Conservation (phyloP, 2,888 invertebrate species). For the Eupithecia tripunctaria region DNA sequence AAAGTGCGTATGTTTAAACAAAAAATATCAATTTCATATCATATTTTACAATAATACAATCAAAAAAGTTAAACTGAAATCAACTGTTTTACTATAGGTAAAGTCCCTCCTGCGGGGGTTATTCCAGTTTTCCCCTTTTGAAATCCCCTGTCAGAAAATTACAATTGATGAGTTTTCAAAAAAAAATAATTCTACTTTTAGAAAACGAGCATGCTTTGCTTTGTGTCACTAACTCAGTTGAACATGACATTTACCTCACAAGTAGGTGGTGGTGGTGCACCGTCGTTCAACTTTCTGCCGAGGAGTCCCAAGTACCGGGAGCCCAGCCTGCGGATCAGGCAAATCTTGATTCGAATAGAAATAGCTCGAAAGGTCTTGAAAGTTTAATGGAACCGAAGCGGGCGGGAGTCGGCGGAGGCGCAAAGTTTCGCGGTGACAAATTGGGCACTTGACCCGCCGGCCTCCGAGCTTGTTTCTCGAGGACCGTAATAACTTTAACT, state of each 20-base stretch:
- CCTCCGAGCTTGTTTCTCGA: constrained; percentile 80
- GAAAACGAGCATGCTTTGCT: not conserved
- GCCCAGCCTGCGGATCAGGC: constrained; percentile 69
- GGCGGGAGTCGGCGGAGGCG: constrained; percentile 66
- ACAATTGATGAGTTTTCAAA: too few species aligned
- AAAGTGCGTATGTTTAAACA: not conserved
- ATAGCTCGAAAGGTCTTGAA: constrained; percentile 83
- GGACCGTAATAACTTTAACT: constrained; percentile 84
- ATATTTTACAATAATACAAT: not conserved
- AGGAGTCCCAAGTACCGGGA: not conserved
- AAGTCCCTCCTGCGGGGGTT: too few species aligned
- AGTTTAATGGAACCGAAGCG: constrained; percentile 85
- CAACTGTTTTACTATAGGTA: too few species aligned
- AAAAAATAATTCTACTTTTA: too few species aligned
- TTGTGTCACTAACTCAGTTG: not conserved
- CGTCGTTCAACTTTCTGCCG: not conserved
- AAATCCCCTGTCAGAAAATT: too few species aligned
- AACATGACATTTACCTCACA: not conserved
- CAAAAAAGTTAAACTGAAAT: not conserved
- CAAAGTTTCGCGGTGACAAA: constrained; percentile 84
- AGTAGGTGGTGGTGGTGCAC: not conserved
- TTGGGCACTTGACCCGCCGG: constrained; percentile 84
- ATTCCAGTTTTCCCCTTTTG: too few species aligned
- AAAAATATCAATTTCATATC: too few species aligned
- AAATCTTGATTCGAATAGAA: constrained; percentile 81